phyloP scores from a whole-genome alignment of 2,797 vertebrate genomes.

The Argyrosomus regius region DNA sequence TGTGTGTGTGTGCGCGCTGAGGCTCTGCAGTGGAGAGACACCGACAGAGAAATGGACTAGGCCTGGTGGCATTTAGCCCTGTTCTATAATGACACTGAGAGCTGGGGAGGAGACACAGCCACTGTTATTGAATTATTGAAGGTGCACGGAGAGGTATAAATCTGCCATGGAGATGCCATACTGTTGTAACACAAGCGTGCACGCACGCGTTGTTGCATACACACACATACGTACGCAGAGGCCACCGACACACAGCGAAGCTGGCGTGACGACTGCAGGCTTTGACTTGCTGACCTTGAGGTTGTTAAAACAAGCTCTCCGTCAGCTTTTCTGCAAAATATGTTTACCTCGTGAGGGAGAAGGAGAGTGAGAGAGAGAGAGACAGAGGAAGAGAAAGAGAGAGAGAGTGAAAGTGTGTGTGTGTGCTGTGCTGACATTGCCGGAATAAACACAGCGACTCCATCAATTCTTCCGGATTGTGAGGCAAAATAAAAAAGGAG shows the following conservation, averaged over 20 bases:
- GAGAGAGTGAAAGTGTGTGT: conserved; percentile 40
- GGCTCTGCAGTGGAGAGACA: conserved; percentile 58
- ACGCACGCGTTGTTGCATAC: conserved; percentile 24
- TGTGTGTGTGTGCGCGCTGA: conserved; percentile 21
- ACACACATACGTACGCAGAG: conserved; percentile 41
- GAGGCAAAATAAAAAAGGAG: conserved; percentile 69
- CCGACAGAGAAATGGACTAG: conserved; percentile 67
- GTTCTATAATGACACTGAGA: conserved; percentile 80
- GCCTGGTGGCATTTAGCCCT: conserved; percentile 82
- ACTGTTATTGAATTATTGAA: conserved; percentile 85
- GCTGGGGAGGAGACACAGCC: conserved; percentile 77
- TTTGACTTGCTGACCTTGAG: conserved; percentile 86
- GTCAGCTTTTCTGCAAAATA: conserved; percentile 86
- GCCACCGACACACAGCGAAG: conserved; percentile 65
- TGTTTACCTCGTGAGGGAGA: conserved; percentile 80
- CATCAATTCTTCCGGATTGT: conserved; percentile 80
- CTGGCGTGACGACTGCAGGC: conserved; percentile 78
- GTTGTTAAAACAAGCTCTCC: conserved; percentile 86
- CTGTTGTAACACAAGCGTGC: conserved; percentile 62
- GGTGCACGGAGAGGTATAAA: conserved; percentile 81
- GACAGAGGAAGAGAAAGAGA: conserved; percentile 40
- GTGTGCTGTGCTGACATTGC: conserved; percentile 75
- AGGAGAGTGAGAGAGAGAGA: conserved; percentile 45
- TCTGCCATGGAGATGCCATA: conserved; percentile 77
- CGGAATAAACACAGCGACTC: conserved; percentile 78